Evolutionary conservation across 2,888 invertebrate genomes (phyloP), one percentile per base, ranked within the genome.

Genomic region (Drosophila formosana): DNA sequence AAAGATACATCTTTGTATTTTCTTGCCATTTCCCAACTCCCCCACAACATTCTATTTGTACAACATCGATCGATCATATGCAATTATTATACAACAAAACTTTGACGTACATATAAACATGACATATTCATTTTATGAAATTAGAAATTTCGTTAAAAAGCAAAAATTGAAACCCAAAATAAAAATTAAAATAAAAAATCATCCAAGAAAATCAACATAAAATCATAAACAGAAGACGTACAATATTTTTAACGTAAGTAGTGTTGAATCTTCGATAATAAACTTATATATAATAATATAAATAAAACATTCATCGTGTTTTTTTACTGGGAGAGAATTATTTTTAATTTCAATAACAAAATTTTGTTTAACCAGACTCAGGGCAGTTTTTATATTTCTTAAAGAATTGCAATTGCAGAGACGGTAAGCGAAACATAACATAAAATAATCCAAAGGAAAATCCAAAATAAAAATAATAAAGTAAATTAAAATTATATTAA

Each of bases 241-340:
- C 72, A 86, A 88, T 81, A 86, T 83, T 83, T 83, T 88, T 86
- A 83, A 88, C 84, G 50, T 83, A 83, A 83, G 83, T 83, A 83
- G 83, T 88, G 83, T 83, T 83, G 83, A 83, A 88, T 88, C 87
- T 83, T 83, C 89, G 87, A 83, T 83, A 86, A 83, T 83, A 83
- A 87, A 87, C 87, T 78, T 78, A 86, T 83, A 87, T 64, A 80
- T 69, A 69, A 78, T 69, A 78, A 80, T 61, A 78, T 57, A 78
- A 72, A 70, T 78, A 71, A 66, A 58, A 65, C 47, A 56, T 39
- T n/a, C 3, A 26, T 25, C 3, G 0, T 0, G n/a, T 13, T 51
- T 51, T 60, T 46, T 37, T 5, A 30, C 8, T 30, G 47, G 47
- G 28, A 47, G 1, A 18, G 18, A 2, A 1, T 18, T 18, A 1